Evolutionary conservation across 2,797 vertebrate genomes (phyloP).

Genomic region (Gobionotothen gibberifrons): DNA sequence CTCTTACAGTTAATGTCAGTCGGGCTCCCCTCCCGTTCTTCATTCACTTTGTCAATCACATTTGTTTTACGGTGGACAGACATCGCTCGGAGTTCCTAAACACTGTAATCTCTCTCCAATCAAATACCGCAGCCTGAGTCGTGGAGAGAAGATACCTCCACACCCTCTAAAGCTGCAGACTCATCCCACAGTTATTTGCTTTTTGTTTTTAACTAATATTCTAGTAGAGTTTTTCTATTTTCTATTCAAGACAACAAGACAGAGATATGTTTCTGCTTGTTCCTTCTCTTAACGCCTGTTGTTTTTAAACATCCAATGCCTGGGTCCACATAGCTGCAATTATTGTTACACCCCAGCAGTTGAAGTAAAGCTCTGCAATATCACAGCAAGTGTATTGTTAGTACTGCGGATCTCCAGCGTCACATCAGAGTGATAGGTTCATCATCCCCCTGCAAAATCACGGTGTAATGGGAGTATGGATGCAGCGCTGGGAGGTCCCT

Average conservation of each 20-base stretch:
- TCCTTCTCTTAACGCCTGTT: neutral
- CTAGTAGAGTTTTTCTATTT: slow-evolving; percentile 1
- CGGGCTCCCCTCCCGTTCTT: slow-evolving; percentile 17
- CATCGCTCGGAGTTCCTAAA: slow-evolving; percentile 38
- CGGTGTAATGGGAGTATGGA: slow-evolving; percentile 39
- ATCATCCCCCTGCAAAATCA: slow-evolving; percentile 52
- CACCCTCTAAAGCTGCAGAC: neutral
- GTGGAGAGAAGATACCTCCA: slow-evolving; percentile 26
- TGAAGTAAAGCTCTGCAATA: slow-evolving; percentile 15
- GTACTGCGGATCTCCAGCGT: slow-evolving; percentile 24
- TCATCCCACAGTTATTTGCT: slow-evolving; percentile 19
- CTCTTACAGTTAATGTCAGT: neutral
- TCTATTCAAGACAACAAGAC: slow-evolving; percentile 16
- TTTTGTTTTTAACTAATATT: slow-evolving; percentile 1
- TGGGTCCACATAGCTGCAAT: neutral
- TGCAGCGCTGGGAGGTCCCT: slow-evolving; percentile 41
- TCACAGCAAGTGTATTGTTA: slow-evolving; percentile 31
- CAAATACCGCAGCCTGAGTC: slow-evolving; percentile 40
- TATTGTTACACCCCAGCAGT: slow-evolving; percentile 17
- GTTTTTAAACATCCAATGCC: slow-evolving; percentile 13
- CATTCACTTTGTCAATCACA: slow-evolving; percentile 28
- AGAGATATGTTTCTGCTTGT: neutral
- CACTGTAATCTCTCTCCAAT: slow-evolving; percentile 59
- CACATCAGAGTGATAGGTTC: slow-evolving; percentile 49
- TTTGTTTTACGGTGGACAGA: slow-evolving; percentile 55